Conservation (phyloP, 1,140 invertebrate species). For the Hylyphantes graminicola region DNA sequence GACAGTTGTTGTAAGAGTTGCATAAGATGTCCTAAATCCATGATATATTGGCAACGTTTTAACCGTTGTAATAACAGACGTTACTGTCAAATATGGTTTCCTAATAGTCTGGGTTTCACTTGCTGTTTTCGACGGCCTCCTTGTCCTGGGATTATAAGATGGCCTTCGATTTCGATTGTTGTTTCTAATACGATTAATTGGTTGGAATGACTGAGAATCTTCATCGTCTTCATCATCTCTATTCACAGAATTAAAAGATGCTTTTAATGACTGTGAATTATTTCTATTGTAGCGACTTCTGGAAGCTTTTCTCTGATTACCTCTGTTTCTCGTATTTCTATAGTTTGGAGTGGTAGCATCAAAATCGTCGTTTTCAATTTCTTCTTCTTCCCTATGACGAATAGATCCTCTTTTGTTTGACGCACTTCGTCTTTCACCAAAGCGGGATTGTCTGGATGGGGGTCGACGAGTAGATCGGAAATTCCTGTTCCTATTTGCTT, state of each 20-base stretch:
- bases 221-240: constrained; percentile 52
- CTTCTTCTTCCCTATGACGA: constrained; percentile 52
- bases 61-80: constrained; percentile 64
- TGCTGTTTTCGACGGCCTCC: constrained; percentile 47
- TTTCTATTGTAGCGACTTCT: constrained; percentile 47
- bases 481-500: constrained; percentile 44
- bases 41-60: constrained; percentile 65
- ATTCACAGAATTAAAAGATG: constrained; percentile 60
- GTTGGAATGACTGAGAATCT: constrained; percentile 57
- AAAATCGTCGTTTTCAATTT: constrained; percentile 59
- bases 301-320: constrained; percentile 40
- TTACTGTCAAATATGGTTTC: constrained; percentile 63
- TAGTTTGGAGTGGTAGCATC: constrained; percentile 49
- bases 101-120: constrained; percentile 57
- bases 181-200: constrained; percentile 40
- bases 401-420: constrained; percentile 50
- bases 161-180: constrained; percentile 55
- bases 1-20: constrained; percentile 64
- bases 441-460: constrained; percentile 24
- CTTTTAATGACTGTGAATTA: constrained; percentile 49
- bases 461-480: constrained; percentile 52
- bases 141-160: constrained; percentile 55
- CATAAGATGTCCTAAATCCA: constrained; percentile 64
- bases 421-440: constrained; percentile 50
- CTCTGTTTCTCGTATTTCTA: constrained; percentile 52